Evolutionary conservation across 2,888 invertebrate genomes (phyloP), one percentile per base, ranked within the genome.

Genomic region (Dicranocentrus wangi): DNA sequence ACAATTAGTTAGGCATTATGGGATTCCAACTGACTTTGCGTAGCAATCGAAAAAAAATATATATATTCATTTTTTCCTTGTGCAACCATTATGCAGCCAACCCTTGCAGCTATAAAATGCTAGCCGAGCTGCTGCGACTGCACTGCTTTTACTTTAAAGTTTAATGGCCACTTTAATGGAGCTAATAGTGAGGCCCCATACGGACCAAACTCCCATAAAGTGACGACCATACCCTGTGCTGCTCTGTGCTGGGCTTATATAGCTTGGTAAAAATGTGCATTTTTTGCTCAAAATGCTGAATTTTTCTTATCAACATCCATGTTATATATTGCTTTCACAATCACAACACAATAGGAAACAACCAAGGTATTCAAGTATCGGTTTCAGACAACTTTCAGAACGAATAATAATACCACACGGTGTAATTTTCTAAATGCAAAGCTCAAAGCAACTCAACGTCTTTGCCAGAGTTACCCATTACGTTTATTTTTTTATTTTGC

Each of bases 1-100:
- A 69, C 80, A 73, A 80, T 80, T 80, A 80, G 80, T 80, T 80
- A 80, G 51, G 80, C 73, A 68, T 80, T 80, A 80, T 80, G 69
- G 73, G 80, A 73, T 80, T 80, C 80, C 80, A 80, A 80, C 80
- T 47, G 80, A 61, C 78, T 71, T n/a, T 28, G 61, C 17, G 47
- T 43, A 61, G 7, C 21, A 5, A 55, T 21, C 47, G 15, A 10
- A 47, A n/a, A 47, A 63, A 15, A 58, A 55, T 42, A 75, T 28
- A 25, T 61, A 43, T 25, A n/a, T 51, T 68, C 17, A 19, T 13
- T 51, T 19, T 21, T 13, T 21, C 25, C 25, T 2, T 17, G 65
- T 10, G 19, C 8, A 32, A 55, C n/a, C 63, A 70, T 25, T 32
- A 42, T 70, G 43, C 51, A 32, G 51, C 58, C 47, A 28, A 63